Evolutionary conservation across 2,113 vertebrate species (phyloP).

Genomic region (Microcebus ravelobensis): DNA sequence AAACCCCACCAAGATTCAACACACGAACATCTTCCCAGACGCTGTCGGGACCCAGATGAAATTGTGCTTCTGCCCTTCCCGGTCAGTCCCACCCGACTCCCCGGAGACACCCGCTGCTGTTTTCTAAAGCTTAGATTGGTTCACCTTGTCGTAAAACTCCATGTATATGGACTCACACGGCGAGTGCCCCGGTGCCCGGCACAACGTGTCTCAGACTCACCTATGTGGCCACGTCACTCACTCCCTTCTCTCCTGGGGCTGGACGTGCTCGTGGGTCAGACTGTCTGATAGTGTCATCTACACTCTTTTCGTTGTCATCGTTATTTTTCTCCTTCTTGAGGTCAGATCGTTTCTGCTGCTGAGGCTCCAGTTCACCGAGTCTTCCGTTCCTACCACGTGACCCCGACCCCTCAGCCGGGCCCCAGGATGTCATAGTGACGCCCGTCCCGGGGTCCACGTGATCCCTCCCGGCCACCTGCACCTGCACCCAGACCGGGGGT

Average conservation of each 20-base stretch:
- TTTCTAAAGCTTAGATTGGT: fast-evolving
- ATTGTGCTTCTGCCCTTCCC: too few species aligned
- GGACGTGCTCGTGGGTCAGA: not conserved
- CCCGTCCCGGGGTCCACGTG: fast-evolving
- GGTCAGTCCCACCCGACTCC: too few species aligned
- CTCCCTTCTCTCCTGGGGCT: not conserved
- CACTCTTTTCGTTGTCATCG: not conserved
- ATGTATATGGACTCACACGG: fast-evolving
- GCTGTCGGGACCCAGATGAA: too few species aligned
- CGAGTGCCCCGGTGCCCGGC: fast-evolving
- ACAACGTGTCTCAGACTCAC: too few species aligned
- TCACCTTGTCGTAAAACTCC: not conserved
- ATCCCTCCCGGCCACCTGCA: too few species aligned
- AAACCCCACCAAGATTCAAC: not conserved
- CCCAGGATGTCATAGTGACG: too few species aligned
- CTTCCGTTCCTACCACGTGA: not conserved
- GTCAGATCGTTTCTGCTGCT: not conserved
- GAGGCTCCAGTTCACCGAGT: not conserved
- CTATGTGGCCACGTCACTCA: fast-evolving
- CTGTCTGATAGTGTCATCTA: not conserved
- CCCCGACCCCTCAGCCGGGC: not conserved
- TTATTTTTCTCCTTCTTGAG: not conserved
- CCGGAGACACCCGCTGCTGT: not conserved
- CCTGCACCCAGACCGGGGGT: not conserved
- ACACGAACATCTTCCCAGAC: too few species aligned